Evolutionary conservation across 1,140 invertebrate species (phyloP).

Genomic region (Polyergus mexicanus): DNA sequence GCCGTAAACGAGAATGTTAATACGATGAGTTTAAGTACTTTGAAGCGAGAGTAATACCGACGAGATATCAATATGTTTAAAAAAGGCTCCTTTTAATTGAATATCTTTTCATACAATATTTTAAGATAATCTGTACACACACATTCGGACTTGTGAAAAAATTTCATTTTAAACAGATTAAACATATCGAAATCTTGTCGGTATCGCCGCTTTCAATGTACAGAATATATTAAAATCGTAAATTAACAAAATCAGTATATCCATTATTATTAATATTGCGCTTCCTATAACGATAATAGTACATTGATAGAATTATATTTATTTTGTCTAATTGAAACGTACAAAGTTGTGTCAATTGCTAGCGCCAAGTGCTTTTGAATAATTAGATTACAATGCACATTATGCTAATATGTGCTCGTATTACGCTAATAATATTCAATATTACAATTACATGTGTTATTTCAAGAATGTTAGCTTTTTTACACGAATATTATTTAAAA

Average conservation of each 20-base stretch:
- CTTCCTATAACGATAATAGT: not conserved
- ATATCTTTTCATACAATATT: not conserved
- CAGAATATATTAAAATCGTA: too few relatives aligned
- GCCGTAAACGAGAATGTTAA: conserved; percentile 6
- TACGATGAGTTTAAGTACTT: conserved; percentile 6
- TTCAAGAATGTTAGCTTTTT: conserved; percentile 10
- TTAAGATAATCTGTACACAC: not conserved
- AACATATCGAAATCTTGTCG: too few relatives aligned
- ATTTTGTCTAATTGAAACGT: conserved; percentile 23
- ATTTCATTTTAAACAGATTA: too few relatives aligned
- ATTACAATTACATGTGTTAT: not conserved
- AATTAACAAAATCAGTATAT: not conserved
- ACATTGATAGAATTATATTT: conserved; percentile 21
- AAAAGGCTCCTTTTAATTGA: not conserved
- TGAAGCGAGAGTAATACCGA: not conserved
- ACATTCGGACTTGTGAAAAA: not conserved
- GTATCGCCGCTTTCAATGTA: not conserved
- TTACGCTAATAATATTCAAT: not conserved
- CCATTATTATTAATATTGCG: conserved; percentile 13
- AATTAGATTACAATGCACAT: conserved; percentile 18
- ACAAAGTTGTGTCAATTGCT: conserved; percentile 4
- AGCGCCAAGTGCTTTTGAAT: conserved; percentile 36
- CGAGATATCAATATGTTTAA: not conserved
- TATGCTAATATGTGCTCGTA: not conserved
- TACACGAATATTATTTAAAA: not conserved